Base-by-base conservation (phyloP, 2,797 vertebrate species). In the Mallotus villosus region DNA sequence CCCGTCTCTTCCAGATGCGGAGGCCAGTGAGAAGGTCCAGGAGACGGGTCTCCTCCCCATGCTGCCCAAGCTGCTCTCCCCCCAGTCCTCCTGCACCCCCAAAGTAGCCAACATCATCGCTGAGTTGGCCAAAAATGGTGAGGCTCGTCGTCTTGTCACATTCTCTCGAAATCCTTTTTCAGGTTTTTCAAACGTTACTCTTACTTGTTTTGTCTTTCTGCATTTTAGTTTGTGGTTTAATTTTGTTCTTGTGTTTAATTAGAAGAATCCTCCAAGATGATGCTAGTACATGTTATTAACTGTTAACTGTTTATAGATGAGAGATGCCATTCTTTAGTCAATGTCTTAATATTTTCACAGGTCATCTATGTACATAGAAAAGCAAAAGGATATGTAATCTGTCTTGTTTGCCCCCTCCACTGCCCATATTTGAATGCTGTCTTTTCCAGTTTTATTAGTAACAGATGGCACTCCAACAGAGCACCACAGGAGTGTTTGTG, bases 71-170 rank as follows among this genome's bases (percentile, higher is more conserved):
- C 92, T 99, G 72, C 91, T 99, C 78, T 92, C 60, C 76, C 94
- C 95, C 69, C 94, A 95, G 79, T 95, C 94, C 80, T 93, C 95
- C 81, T 96, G 93, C 89, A 93, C 95, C 84, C 94, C 96, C 63
- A 98, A 97, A 96, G 94, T 97, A 88, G 97, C 97, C 92, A 97
- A 99, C 94, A 79, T 99, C 93, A 96, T 99, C 87, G 97, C 97
- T 69, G 97, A 99, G 92, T 86, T 99, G 92, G 97, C 97, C 88
- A 99, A 98, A 96, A 99, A 98, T 84, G 97, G 97, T 99, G 92
- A 95, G 95, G 67, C 91, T 91, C 86, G 0, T 0, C 63, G 60
- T 71, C 5, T 19, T 58, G 53, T 1, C 1, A 64, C 69, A 46
- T 60, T 68, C 91, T 64, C 67, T 22, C 16, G 12, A 46, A 37